phyloP scores from a whole-genome alignment of 92 coral and sea anemone species.

The Parazoanthus swiftii region DNA sequence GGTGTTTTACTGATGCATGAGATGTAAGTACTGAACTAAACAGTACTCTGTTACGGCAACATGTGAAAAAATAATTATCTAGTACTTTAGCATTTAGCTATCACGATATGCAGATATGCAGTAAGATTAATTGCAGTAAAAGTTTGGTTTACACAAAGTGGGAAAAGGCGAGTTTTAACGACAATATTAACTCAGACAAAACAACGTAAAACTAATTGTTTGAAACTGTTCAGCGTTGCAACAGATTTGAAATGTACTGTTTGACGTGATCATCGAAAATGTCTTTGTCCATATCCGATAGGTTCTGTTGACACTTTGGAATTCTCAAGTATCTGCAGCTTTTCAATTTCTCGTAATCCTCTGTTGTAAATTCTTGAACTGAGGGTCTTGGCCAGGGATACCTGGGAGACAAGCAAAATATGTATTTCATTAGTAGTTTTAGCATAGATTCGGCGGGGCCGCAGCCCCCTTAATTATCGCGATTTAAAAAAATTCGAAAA shows the following conservation, averaged over 20 bases:
- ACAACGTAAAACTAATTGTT: too few relatives aligned
- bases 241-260: slow-evolving; percentile 10
- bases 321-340: slow-evolving; percentile 68
- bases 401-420: slow-evolving; percentile 33
- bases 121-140: not conserved
- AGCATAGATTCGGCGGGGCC: too few relatives aligned
- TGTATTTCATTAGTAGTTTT: not conserved
- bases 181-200: too few relatives aligned
- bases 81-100: not conserved
- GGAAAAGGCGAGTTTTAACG: too few relatives aligned
- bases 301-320: slow-evolving; percentile 51
- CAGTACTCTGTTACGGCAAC: not conserved
- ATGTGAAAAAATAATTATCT: too few relatives aligned
- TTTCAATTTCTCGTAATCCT: slow-evolving; percentile 72
- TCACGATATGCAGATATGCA: not conserved
- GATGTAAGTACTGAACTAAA: too few relatives aligned
- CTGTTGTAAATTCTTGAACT: slow-evolving; percentile 53
- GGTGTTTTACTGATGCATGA: not conserved
- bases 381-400: slow-evolving; percentile 90
- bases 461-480: too few relatives aligned
- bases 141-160: not conserved
- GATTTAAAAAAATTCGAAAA: too few relatives aligned
- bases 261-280: not conserved
- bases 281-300: slow-evolving; percentile 17
- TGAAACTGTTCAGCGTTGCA: not conserved